Evolutionary conservation across 2,797 vertebrate species (phyloP).

Genomic region (Hydrophis major): DNA sequence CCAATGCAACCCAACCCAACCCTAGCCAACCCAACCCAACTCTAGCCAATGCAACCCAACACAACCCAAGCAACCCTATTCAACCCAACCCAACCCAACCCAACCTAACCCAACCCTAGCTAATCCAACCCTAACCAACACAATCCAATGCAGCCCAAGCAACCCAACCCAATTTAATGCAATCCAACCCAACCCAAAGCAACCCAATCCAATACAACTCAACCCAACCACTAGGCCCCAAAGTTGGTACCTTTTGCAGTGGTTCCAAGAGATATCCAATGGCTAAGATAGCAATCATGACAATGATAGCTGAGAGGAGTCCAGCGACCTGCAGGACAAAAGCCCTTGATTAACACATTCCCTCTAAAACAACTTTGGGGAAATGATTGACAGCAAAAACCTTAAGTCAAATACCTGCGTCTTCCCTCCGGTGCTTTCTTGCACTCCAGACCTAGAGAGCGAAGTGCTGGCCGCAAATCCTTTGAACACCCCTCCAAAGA

Average conservation of each 20-base stretch:
- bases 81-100: no score
- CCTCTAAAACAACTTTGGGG: background rate
- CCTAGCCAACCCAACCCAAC: no score
- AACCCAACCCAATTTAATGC: no score
- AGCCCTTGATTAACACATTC: constrained; percentile 4
- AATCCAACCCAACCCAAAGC: no score
- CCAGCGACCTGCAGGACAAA: constrained; percentile 82
- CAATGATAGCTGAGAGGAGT: constrained; percentile 83
- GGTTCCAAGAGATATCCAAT: constrained; percentile 88
- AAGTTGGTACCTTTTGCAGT: constrained; percentile 84
- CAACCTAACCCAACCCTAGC: no score
- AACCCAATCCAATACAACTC: background rate
- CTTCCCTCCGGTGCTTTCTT: constrained; percentile 97
- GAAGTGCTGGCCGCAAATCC: constrained; percentile 89
- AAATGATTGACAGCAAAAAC: background rate
- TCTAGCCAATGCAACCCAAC: no score
- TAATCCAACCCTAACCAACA: no score
- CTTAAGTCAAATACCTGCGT: constrained; percentile 81
- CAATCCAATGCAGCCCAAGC: no score
- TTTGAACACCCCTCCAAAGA: constrained; percentile 85
- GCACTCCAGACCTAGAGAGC: constrained; percentile 91
- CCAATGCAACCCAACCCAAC: rapidly evolving
- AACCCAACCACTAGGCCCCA: background rate
- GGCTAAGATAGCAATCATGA: constrained; percentile 85
- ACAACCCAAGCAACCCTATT: rapidly evolving